Conservation (phyloP, 1,140 invertebrate genomes). For the Eurytemora carolleeae region DNA sequence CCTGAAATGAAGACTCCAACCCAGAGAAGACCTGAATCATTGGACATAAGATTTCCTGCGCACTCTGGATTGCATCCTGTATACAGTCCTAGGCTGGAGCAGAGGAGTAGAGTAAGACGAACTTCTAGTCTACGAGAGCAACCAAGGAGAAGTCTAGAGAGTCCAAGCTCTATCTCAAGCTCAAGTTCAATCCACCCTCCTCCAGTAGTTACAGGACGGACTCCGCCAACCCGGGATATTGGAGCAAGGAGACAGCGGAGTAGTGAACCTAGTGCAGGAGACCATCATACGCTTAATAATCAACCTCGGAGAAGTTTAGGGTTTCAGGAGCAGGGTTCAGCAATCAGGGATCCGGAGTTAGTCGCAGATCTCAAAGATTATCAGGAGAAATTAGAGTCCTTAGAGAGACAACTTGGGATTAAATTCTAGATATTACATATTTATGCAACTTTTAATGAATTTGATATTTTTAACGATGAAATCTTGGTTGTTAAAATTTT, state of each 20-base stretch:
- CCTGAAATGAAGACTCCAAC: neutral
- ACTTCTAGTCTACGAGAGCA: neutral
- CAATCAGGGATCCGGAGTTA: neutral
- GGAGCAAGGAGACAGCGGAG: neutral
- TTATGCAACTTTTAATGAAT: no score
- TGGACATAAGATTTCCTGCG: neutral
- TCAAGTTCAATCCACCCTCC: neutral
- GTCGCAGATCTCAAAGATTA: neutral
- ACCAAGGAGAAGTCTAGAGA: neutral
- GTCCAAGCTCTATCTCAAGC: neutral
- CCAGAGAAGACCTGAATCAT: neutral
- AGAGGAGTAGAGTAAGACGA: neutral
- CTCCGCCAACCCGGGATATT: neutral
- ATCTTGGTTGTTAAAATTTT: no score
- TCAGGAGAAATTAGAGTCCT: neutral
- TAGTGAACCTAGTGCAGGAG: no score
- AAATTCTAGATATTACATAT: no score
- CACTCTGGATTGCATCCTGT: no score
- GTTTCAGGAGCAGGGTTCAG: neutral
- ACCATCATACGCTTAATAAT: no score
- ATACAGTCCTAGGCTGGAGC: neutral
- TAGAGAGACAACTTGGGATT: neutral
- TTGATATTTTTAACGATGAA: no score
- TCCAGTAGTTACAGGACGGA: neutral
- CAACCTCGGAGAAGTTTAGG: neutral